Evolutionary conservation across 2,888 invertebrate species (phyloP).

Genomic region (Andricus curvator): DNA sequence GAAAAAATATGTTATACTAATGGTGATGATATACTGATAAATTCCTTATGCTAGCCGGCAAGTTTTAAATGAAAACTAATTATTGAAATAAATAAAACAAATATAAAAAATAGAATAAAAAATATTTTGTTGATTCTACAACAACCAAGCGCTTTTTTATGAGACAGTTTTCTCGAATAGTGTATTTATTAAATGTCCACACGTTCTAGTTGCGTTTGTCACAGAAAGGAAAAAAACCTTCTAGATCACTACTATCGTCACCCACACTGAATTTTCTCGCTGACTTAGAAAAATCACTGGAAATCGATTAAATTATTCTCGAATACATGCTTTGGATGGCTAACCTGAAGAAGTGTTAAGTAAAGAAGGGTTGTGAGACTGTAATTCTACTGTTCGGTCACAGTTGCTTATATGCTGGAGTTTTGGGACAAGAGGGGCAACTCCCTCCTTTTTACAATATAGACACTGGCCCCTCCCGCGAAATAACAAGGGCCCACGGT

Average conservation of each 20-base stretch:
- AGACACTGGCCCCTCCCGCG: conserved; percentile 62
- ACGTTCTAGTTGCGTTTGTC: neutral
- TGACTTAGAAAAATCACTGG: neutral
- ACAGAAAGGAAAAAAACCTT: neutral
- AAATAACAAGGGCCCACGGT: conserved; percentile 53
- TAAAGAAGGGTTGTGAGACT: conserved; percentile 68
- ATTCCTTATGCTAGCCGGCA: neutral
- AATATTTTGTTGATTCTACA: neutral
- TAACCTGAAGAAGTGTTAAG: conserved; percentile 59
- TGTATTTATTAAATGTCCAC: neutral
- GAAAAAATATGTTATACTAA: too few relatives aligned
- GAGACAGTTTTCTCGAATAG: too few relatives aligned
- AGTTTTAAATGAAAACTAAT: neutral
- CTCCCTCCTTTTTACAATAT: conserved; percentile 60
- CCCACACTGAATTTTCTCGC: conserved; percentile 15
- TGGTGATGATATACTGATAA: neutral
- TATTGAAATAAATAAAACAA: neutral
- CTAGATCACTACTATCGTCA: neutral
- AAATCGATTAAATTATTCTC: neutral
- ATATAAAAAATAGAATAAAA: neutral
- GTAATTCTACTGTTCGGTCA: conserved; percentile 60
- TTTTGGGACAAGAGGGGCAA: conserved; percentile 59
- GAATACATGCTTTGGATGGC: conserved; percentile 29
- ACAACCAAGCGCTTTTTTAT: too few relatives aligned
- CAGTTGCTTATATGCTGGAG: conserved; percentile 69